Conservation (phyloP, 1,140 invertebrate species). For the Schmidtea mediterranea region DNA sequence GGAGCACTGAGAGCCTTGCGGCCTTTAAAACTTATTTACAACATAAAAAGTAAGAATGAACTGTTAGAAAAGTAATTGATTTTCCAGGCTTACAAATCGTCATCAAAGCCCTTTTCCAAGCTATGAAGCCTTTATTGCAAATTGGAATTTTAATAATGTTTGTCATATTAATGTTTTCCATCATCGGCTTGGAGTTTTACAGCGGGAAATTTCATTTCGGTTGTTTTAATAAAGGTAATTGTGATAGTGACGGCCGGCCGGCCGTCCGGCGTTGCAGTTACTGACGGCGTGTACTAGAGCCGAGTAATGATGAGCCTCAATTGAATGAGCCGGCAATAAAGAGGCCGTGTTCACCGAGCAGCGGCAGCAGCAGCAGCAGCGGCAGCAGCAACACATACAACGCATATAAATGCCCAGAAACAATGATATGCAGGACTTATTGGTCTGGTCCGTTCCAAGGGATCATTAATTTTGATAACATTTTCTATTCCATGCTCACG, state of each 20-base stretch:
- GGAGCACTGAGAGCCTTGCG: slow-evolving; percentile 84
- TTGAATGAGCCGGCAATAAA: too few species aligned
- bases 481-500: slow-evolving; percentile 98
- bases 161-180: slow-evolving; percentile 7
- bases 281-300: too few species aligned
- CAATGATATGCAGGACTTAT: slow-evolving; percentile 16
- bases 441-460: slow-evolving; percentile 93
- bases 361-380: background rate
- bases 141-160: slow-evolving; percentile 7
- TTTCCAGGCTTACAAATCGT: slow-evolving; percentile 19
- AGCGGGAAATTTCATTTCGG: slow-evolving; percentile 3
- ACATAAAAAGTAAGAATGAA: slow-evolving; percentile 58
- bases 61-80: slow-evolving; percentile 20
- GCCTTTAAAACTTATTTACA: slow-evolving; percentile 79
- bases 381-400: background rate
- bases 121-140: slow-evolving; percentile 5
- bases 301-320: too few species aligned
- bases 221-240: slow-evolving; percentile 21
- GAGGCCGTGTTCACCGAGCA: background rate
- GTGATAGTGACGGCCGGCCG: background rate
- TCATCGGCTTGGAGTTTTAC: slow-evolving; percentile 8
- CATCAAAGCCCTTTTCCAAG: slow-evolving; percentile 6
- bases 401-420: slow-evolving; percentile 21
- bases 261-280: background rate
- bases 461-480: slow-evolving; percentile 99